Evolutionary conservation across 2,888 invertebrate species (phyloP).

Genomic region (Pandemis corylana): DNA sequence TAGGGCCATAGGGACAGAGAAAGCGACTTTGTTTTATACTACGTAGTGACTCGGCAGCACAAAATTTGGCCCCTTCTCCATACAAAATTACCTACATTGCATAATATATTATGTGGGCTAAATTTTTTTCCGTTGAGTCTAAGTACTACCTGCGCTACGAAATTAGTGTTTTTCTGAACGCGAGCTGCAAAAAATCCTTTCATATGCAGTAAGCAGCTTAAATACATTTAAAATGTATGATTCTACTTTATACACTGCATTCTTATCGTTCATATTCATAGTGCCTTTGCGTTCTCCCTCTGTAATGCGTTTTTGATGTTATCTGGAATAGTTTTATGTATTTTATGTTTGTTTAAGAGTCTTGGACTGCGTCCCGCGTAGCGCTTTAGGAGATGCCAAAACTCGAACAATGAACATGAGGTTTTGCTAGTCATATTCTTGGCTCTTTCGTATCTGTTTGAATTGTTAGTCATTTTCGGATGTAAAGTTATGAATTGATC

Average conservation of each 20-base stretch:
- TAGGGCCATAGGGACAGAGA: too few relatives aligned
- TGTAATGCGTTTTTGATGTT: slow-evolving; percentile 37
- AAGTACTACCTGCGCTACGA: too few relatives aligned
- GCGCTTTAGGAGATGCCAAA: slow-evolving; percentile 62
- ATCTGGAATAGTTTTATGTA: slow-evolving; percentile 34
- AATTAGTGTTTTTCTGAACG: neutral
- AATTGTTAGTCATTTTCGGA: neutral
- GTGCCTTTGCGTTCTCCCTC: slow-evolving; percentile 22
- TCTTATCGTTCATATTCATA: slow-evolving; percentile 26
- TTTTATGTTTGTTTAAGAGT: slow-evolving; percentile 41
- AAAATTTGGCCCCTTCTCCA: too few relatives aligned
- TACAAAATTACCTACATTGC: too few relatives aligned
- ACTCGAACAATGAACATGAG: slow-evolving; percentile 61
- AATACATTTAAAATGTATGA: slow-evolving; percentile 11
- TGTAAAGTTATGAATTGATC: neutral
- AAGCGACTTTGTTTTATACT: too few relatives aligned
- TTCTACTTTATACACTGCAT: slow-evolving; percentile 24
- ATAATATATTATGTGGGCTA: too few relatives aligned
- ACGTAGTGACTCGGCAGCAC: too few relatives aligned
- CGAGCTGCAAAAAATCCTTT: neutral
- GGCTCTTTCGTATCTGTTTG: slow-evolving; percentile 20
- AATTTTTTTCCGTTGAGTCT: too few relatives aligned
- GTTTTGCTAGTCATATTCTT: slow-evolving; percentile 29
- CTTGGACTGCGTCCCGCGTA: slow-evolving; percentile 56
- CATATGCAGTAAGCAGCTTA: neutral